A percentile compares a stretch with the other conserved stretches of the same genome.
Conservation (phyloP, 1,140 invertebrate species). For the Stenopsyche tienmushanensis region DNA sequence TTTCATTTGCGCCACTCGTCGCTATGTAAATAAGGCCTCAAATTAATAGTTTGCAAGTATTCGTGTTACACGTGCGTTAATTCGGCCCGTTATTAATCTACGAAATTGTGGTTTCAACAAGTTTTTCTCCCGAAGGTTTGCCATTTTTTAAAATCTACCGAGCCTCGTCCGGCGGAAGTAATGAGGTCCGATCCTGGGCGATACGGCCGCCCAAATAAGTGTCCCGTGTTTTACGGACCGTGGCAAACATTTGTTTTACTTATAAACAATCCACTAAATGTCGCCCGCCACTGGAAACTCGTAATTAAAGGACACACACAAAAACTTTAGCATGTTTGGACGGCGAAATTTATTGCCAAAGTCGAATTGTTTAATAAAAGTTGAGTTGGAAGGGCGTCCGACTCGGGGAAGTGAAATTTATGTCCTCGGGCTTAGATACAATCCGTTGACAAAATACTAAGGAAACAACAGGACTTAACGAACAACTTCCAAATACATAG, state of each 20-base stretch:
- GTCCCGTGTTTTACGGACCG: background rate
- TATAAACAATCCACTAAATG: background rate
- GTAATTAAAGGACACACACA: too few species aligned
- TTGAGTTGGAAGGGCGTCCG: too few species aligned
- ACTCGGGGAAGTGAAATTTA: too few species aligned
- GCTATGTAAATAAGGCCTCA: background rate
- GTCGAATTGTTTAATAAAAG: too few species aligned
- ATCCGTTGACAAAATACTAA: too few species aligned
- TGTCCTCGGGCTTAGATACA: too few species aligned
- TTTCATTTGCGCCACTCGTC: background rate
- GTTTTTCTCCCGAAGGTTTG: background rate
- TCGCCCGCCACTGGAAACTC: background rate
- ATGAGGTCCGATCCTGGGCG: background rate
- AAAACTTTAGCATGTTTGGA: too few species aligned
- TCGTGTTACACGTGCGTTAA: background rate
- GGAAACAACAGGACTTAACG: too few species aligned
- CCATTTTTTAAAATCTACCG: too few species aligned
- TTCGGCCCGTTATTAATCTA: background rate
- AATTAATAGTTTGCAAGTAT: too few species aligned
- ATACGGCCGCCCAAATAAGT: background rate
- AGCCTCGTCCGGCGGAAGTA: background rate
- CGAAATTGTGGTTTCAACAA: background rate
- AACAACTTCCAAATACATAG: too few species aligned
- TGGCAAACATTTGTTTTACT: background rate
- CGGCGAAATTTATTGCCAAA: too few species aligned